Conservation (phyloP, 2,113 vertebrate species). For the Hyperopisus bebe region DNA sequence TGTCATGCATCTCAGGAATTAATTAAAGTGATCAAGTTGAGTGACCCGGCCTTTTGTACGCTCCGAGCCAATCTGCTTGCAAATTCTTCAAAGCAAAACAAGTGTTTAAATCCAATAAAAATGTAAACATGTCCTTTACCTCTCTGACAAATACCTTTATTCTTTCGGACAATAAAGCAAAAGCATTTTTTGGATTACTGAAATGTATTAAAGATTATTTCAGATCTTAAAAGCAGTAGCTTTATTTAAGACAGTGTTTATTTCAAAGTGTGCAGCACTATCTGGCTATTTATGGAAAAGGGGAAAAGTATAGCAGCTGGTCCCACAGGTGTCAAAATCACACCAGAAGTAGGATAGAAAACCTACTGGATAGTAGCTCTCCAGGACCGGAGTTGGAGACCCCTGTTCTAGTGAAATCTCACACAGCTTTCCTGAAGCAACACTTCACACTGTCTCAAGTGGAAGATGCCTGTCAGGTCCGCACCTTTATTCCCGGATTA, state of each 20-base stretch:
- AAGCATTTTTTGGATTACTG: background rate
- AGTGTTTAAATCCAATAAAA: background rate
- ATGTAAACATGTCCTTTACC: background rate
- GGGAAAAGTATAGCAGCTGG: background rate
- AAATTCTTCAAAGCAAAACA: background rate
- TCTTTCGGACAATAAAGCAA: background rate
- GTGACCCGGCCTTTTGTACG: constrained; percentile 1
- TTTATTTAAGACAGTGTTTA: background rate
- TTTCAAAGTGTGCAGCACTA: background rate
- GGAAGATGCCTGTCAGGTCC: background rate
- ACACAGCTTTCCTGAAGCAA: background rate
- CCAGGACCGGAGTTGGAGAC: no score
- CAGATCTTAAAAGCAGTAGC: background rate
- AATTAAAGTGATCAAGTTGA: constrained; percentile 41
- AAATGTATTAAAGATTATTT: background rate
- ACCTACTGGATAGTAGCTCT: no score
- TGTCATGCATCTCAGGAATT: constrained; percentile 43
- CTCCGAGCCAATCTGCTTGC: constrained; percentile 17
- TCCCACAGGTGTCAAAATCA: background rate
- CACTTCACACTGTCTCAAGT: background rate
- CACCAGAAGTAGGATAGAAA: no score
- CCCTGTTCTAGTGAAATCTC: background rate
- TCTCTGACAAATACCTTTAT: background rate
- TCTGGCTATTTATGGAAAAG: background rate
- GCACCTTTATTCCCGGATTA: background rate